Evolutionary conservation across 2,888 invertebrate species (phyloP), one percentile per base, ranked within the genome.

Genomic region (Oscheius onirici): DNA sequence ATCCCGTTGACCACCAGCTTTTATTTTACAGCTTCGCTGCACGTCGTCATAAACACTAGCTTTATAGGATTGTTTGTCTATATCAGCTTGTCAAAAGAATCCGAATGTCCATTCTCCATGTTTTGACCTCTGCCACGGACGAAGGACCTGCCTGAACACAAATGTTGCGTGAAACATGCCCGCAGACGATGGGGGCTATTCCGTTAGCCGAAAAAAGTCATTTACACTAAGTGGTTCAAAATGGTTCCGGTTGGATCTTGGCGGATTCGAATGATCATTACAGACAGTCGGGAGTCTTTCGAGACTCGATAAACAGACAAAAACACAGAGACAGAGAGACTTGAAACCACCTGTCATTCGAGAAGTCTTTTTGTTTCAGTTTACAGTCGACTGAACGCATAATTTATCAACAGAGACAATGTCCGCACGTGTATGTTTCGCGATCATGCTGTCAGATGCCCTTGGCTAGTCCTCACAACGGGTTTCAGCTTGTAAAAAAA

Each of bases 91-190:
- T 15, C 46, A 46, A 46, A 46, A 46, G n/a, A n/a, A n/a, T n/a
- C 46, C 15, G 20, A 15, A 3, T 46, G n/a, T 46, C 46, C n/a
- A 46, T 13, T 46, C 20, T 15, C 46, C 20, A n/a, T 46, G 13
- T 17, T 46, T 46, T 46, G 46, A 46, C 15, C 34, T 34, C 34
- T 34, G 34, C 3, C 34, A 6, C 34, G 3, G 5, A 34, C 34
- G 5, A n/a, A 34, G 34, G 34, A 34, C 34, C 34, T 34, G 34
- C 8, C 34, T 34, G 5, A 34, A 34, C 8, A 34, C 11, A 24
- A 55, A 55, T 55, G 55, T 55, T 26, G 55, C 55, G 34, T 34
- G 28, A 55, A 55, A 55, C 55, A 55, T 55, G 55, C 55, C 55
- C 55, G 34, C 34, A 8, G 34, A 8, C 11, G 55, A 20, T 17